phyloP scores from a whole-genome alignment of 1,140 invertebrate species.

The Dendroctonus ponderosae region DNA sequence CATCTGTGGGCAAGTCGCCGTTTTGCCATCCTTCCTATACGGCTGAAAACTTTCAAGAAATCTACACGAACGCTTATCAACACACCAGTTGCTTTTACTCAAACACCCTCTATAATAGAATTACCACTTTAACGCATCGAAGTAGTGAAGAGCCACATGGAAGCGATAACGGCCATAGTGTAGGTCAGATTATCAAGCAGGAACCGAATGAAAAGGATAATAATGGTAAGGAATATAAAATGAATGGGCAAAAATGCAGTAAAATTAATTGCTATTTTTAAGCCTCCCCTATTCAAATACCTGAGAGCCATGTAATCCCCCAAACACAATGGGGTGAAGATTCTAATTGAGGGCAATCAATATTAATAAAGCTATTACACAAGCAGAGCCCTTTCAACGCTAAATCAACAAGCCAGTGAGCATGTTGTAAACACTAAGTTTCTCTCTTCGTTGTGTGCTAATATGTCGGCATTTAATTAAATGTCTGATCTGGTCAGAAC shows the following conservation, averaged over 20 bases:
- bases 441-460: not conserved
- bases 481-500: not conserved
- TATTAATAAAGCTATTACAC: slow-evolving; percentile 44
- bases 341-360: slow-evolving; percentile 46
- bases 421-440: slow-evolving; percentile 1
- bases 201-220: slow-evolving; percentile 48
- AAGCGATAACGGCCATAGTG: too few relatives aligned
- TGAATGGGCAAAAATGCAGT: not conserved
- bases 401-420: slow-evolving; percentile 20
- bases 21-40: slow-evolving; percentile 32
- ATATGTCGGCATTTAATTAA: not conserved
- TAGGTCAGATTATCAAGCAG: slow-evolving; percentile 42
- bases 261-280: slow-evolving; percentile 16
- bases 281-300: slow-evolving; percentile 6
- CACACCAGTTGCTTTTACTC: slow-evolving; percentile 46
- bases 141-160: slow-evolving; percentile 6
- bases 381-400: slow-evolving; percentile 19
- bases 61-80: slow-evolving; percentile 43
- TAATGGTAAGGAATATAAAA: slow-evolving; percentile 37
- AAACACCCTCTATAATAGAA: slow-evolving; percentile 41
- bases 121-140: slow-evolving; percentile 22
- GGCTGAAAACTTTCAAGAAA: slow-evolving; percentile 42
- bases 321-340: slow-evolving; percentile 36
- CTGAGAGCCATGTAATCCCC: slow-evolving; percentile 20
- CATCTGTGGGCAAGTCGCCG: slow-evolving; percentile 27